These are phyloP conservation scores for Macrophya annulata DNA, from an alignment of 2,888 invertebrate genomes.

Conservation along the genomic window DNA sequence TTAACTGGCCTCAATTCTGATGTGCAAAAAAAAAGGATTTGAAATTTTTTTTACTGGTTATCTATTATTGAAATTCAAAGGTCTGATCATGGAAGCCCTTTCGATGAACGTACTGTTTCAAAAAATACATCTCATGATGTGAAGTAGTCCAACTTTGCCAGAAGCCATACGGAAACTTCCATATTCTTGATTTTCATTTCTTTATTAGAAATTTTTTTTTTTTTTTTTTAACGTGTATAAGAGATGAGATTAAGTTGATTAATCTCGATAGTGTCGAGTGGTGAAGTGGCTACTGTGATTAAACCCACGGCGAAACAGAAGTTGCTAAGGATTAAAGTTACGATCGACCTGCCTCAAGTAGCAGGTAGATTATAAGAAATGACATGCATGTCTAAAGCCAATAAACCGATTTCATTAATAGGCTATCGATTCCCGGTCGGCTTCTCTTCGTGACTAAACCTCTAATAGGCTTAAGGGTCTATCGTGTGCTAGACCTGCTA, in stretches of 20 bases:
- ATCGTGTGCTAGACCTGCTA: conserved; percentile 6
- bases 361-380: conserved; percentile 57
- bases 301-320: conserved; percentile 45
- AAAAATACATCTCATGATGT: background rate
- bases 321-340: conserved; percentile 50
- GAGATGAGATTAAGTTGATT: background rate
- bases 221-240: background rate
- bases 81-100: no score
- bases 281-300: conserved; percentile 37
- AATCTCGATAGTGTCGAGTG: background rate
- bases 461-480: conserved; percentile 53
- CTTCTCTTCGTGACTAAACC: conserved; percentile 50
- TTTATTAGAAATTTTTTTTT: background rate
- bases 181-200: background rate
- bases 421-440: conserved; percentile 53
- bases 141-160: background rate
- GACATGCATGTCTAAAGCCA: conserved; percentile 57
- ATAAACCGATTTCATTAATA: conserved; percentile 57
- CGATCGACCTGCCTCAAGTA: conserved; percentile 49
- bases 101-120: background rate
- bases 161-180: background rate
- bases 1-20: background rate
- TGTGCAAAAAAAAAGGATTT: background rate
- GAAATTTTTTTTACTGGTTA: no score
- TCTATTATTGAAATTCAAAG: no score